A percentile compares a stretch with the other conserved stretches of the same genome.
phyloP scores from a whole-genome alignment of 2,113 vertebrate species.

The Spea multiplicata region DNA sequence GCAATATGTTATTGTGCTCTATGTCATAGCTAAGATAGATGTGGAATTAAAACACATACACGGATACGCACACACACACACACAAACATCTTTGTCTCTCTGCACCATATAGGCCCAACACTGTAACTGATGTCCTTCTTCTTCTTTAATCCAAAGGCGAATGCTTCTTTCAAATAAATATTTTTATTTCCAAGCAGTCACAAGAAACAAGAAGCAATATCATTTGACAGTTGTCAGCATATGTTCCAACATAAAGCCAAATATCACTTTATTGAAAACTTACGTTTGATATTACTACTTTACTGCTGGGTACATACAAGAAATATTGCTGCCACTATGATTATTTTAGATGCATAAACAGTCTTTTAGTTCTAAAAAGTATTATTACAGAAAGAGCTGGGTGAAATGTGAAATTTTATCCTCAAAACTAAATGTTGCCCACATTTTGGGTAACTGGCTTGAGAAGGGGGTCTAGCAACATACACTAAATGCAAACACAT shows the following conservation, averaged over 20 bases:
- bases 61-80: too few relatives aligned
- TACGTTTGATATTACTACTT: constrained; percentile 36
- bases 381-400: not conserved
- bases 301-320: constrained; percentile 8
- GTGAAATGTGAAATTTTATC: not conserved
- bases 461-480: too few relatives aligned
- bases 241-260: constrained; percentile 39
- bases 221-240: constrained; percentile 44
- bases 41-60: too few relatives aligned
- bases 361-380: not conserved
- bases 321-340: constrained; percentile 25
- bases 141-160: constrained; percentile 28
- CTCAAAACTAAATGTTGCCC: not conserved
- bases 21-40: too few relatives aligned
- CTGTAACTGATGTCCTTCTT: constrained; percentile 16
- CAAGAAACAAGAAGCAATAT: constrained; percentile 35
- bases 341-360: not conserved
- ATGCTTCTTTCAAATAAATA: constrained; percentile 38
- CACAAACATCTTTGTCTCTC: too few relatives aligned
- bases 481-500: too few relatives aligned
- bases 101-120: not conserved
- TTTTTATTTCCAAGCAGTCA: constrained; percentile 32
- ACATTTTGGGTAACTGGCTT: not conserved
- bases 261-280: constrained; percentile 22
- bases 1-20: too few relatives aligned